Evolutionary conservation across 2,888 invertebrate species (phyloP), one percentile per base, ranked within the genome.

Genomic region (Tanypteryx hageni): DNA sequence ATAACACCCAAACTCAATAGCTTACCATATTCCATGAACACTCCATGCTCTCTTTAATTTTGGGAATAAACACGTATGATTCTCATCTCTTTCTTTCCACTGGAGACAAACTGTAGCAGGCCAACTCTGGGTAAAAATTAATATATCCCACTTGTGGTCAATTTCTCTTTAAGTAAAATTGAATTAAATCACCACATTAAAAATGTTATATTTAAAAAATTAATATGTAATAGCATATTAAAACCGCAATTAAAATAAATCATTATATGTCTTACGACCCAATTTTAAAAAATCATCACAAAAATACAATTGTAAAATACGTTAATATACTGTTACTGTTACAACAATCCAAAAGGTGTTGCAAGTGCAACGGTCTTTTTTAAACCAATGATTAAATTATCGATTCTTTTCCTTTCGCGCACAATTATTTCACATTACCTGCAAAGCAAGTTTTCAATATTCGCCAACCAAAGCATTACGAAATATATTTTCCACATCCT

Each of bases 91-190:
- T 93, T 97, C 96, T 94, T 96, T 96, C 97, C 98, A 98, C 93
- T 96, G 95, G 82, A 96, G 96, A 94, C 98, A 98, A 3, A 97
- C 96, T 0, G 97, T 97, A 81, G 96, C 95, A 0, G 98, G 98
- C 98, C 98, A 98, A 94, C 96, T 96, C 94, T 98, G 98, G 0
- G 98, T 97, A 94, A 97, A 98, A 93, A 98, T 96, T 11, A 98
- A 94, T 83, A 97, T 95, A 94, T 98, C 98, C 96, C 97, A 98
- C 16, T 96, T 95, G 82, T 95, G 76, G n/a, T 91, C 59, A 86
- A 92, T 92, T 2, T 59, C 82, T 64, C 92, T 64, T 18, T 10
- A n/a, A n/a, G n/a, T n/a, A 44, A 44, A 44, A 3, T 44, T 44
- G 44, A 44, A 3, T 44, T 44, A 44, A 44, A 44, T 1, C 44